Evolutionary conservation across 2,888 invertebrate genomes (phyloP).

Genomic region (Cyrtodaria siliqua): DNA sequence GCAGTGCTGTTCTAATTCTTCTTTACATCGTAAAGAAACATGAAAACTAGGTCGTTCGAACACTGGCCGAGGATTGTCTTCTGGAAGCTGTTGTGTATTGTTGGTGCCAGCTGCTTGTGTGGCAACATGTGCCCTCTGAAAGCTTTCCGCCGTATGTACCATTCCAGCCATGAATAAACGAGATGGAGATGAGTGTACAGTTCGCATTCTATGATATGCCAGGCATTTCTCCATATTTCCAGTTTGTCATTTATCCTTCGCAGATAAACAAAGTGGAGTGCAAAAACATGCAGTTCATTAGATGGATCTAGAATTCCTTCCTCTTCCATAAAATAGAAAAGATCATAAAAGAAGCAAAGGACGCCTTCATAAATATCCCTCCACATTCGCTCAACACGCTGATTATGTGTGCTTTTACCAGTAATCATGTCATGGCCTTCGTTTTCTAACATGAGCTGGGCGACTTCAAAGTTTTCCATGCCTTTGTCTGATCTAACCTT

Average conservation of each 20-base stretch:
- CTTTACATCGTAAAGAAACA: too few species aligned
- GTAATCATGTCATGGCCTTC: conserved; percentile 39
- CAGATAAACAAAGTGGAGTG: conserved; percentile 39
- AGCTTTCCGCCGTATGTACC: conserved; percentile 27
- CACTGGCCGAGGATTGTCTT: too few species aligned
- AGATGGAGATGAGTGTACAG: conserved; percentile 28
- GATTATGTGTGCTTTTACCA: conserved; percentile 38
- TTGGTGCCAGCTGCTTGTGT: too few species aligned
- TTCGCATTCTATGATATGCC: conserved; percentile 39
- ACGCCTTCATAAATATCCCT: conserved; percentile 53
- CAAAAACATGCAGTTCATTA: conserved; percentile 35
- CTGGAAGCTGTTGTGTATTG: too few species aligned
- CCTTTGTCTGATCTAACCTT: conserved; percentile 43
- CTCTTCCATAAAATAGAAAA: conserved; percentile 46
- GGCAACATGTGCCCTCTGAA: conserved; percentile 1
- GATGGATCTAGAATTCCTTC: conserved; percentile 23
- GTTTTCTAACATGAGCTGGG: conserved; percentile 37
- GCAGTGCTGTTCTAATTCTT: not conserved
- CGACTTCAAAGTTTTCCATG: conserved; percentile 32
- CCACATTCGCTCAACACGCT: conserved; percentile 44
- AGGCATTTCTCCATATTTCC: conserved; percentile 41
- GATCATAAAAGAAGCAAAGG: conserved; percentile 33
- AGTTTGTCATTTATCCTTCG: conserved; percentile 41
- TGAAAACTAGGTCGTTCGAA: too few species aligned
- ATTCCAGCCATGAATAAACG: conserved; percentile 27